A percentile compares a stretch with the other conserved stretches of the same genome.
Conservation (phyloP, 2,888 invertebrate genomes). For the Platerodrilus igneus region DNA sequence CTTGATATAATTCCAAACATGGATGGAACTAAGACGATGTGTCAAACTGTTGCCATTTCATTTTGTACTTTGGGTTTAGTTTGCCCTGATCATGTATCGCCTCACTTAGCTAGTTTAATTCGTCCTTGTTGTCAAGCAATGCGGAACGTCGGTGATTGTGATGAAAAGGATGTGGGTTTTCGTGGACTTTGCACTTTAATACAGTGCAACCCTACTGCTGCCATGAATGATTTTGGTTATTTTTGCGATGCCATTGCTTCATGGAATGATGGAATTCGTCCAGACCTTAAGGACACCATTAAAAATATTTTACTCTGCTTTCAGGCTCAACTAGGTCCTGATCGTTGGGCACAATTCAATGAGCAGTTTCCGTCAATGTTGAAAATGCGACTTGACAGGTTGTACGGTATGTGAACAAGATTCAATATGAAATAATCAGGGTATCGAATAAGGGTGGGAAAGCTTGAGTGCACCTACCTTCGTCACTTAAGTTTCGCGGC, state of each 20-base stretch:
- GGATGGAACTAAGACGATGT: slow-evolving; percentile 92
- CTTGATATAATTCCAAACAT: slow-evolving; percentile 91
- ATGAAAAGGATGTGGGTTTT: slow-evolving; percentile 98
- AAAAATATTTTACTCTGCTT: slow-evolving; percentile 88
- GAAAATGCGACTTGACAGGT: slow-evolving; percentile 79
- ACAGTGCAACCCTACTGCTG: slow-evolving; percentile 90
- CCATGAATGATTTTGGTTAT: slow-evolving; percentile 95
- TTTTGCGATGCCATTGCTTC: slow-evolving; percentile 99
- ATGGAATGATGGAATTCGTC: slow-evolving; percentile 75
- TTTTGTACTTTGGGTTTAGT: slow-evolving; percentile 99
- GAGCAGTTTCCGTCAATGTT: slow-evolving; percentile 94
- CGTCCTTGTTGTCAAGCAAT: slow-evolving; percentile 97
- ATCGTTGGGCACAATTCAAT: slow-evolving; percentile 93
- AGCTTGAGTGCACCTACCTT: slow-evolving; percentile 45
- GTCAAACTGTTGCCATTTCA: slow-evolving; percentile 99
- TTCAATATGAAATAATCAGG: slow-evolving; percentile 6
- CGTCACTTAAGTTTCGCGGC: slow-evolving; percentile 35
- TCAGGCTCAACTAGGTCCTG: slow-evolving; percentile 93
- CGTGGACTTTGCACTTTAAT: slow-evolving; percentile 98
- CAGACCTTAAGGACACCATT: slow-evolving; percentile 96
- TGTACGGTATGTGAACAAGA: slow-evolving; percentile 55
- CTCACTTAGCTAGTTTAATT: slow-evolving; percentile 96
- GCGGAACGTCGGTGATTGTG: slow-evolving; percentile 96
- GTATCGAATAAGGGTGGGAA: slow-evolving; percentile 37
- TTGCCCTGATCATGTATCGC: slow-evolving; percentile 98